These are phyloP conservation scores for Hemistola chrysoprasaria DNA, from an alignment of 2,888 invertebrate genomes.

Conservation along the genomic window DNA sequence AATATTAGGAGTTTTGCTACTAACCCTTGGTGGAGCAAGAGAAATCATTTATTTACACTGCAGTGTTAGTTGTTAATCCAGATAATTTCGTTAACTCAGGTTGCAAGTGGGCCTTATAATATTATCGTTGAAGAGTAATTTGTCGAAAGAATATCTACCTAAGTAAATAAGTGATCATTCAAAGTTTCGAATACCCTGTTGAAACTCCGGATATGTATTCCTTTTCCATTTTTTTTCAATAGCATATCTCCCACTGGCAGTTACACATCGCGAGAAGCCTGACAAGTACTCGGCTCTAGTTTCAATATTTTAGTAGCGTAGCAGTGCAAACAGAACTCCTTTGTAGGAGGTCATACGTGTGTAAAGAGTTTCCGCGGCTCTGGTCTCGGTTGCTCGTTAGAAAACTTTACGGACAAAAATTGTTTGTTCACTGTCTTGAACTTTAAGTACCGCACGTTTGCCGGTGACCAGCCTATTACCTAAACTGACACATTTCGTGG, in stretches of 20 bases:
- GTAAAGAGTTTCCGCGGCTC: constrained; percentile 79
- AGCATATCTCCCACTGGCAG: constrained; percentile 39
- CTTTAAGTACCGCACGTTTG: constrained; percentile 60
- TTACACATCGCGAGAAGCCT: constrained; percentile 39
- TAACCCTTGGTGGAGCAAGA: too few relatives aligned
- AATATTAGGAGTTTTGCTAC: too few relatives aligned
- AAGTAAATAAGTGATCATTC: too few relatives aligned
- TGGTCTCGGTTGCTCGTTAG: constrained; percentile 64
- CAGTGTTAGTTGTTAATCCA: too few relatives aligned
- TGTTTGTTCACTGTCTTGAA: constrained; percentile 77
- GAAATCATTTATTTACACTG: too few relatives aligned
- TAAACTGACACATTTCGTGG: too few relatives aligned
- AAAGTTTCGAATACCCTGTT: too few relatives aligned
- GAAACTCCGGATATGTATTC: constrained; percentile 34
- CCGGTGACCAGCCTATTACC: too few relatives aligned
- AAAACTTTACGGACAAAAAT: constrained; percentile 65
- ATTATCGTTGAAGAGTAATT: too few relatives aligned
- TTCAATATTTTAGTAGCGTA: constrained; percentile 80
- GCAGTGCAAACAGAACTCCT: constrained; percentile 73
- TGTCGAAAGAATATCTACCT: too few relatives aligned
- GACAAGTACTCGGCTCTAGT: constrained; percentile 68
- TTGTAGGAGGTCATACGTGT: constrained; percentile 77
- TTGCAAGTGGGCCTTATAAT: too few relatives aligned
- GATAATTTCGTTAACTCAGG: too few relatives aligned
- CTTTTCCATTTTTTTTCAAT: constrained; percentile 10